Base-by-base conservation (phyloP, 1,140 invertebrate species). In the Ostrea denselamellosa region DNA sequence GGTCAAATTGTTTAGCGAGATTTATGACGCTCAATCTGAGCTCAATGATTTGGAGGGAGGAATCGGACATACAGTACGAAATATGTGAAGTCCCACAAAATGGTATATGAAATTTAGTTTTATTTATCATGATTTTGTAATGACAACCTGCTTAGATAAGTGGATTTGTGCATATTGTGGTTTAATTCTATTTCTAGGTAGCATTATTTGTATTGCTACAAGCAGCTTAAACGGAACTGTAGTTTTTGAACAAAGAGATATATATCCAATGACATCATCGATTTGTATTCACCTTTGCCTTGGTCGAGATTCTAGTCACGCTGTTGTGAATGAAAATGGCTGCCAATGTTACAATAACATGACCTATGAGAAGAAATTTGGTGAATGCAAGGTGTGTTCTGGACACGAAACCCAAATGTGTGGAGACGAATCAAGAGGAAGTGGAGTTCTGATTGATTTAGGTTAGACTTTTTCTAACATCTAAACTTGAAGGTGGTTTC, bases 261-360 rank as follows among this genome's bases (percentile, higher is more conserved):
- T 77, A 12, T 77, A 25, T 34, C 68, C 68, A 14, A 28, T 77
- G 28, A 77, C 68, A 8, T 28, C 68, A 77, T 77, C 68, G 10
- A 77, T 77, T 28, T 77, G 68, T 77, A 77, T 34, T 77, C 68
- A 77, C 8, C 25, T 77, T 25, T 77, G 68, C 28, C 68, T 77
- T 12, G 68, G 68, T 34, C 25, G 28, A 34, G 25, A 34, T 17
- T 22, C 68, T 34, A 77, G 14, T 34, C 28, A 28, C 14, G 28
- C 22, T 34, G 68, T 77, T 34, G 25, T 77, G 25, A 25, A 14
- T 77, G 68, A 77, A 34, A 12, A 34, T 34, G 68, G 68, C 9
- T 77, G 68, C 28, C 22, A 14, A 3, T 77, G 68, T 34, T 77
- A 14, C 25, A 28, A 2, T 77, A 17, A 34, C 9, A 7, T 34